Evolutionary conservation across 2,113 vertebrate genomes (phyloP).

Genomic region (Takifugu bimaculatus): DNA sequence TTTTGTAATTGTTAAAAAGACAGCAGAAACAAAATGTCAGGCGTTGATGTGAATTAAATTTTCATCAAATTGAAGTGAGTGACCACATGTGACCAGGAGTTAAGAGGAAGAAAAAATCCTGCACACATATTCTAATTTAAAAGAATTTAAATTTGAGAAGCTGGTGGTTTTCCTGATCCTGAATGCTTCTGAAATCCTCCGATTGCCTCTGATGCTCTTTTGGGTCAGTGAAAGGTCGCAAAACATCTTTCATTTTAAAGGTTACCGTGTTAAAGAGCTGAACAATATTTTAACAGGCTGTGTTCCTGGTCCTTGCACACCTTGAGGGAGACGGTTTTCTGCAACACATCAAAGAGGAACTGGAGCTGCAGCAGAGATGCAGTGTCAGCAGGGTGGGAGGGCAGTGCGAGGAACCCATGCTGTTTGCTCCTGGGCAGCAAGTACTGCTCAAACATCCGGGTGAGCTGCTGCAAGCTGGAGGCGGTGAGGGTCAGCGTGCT

Average conservation of each 20-base stretch:
- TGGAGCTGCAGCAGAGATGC: slow-evolving; percentile 85
- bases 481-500: slow-evolving; percentile 86
- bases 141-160: too few relatives aligned
- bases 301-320: slow-evolving; percentile 50
- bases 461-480: slow-evolving; percentile 84
- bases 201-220: too few relatives aligned
- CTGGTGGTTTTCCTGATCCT: too few relatives aligned
- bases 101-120: too few relatives aligned
- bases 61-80: too few relatives aligned
- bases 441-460: slow-evolving; percentile 85
- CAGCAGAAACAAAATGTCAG: not conserved
- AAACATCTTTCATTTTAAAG: too few relatives aligned
- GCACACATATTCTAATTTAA: too few relatives aligned
- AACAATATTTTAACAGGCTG: too few relatives aligned
- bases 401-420: slow-evolving; percentile 90
- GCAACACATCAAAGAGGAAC: slow-evolving; percentile 92
- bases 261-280: too few relatives aligned
- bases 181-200: too few relatives aligned
- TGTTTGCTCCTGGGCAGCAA: slow-evolving; percentile 83
- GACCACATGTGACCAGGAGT: too few relatives aligned
- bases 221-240: too few relatives aligned
- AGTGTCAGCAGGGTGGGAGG: slow-evolving; percentile 90
- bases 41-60: not conserved
- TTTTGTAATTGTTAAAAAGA: not conserved
- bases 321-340: slow-evolving; percentile 92